These are phyloP conservation scores for Philopotamus ludificatus DNA, from an alignment of 1,140 invertebrate genomes.

Conservation along the genomic window DNA sequence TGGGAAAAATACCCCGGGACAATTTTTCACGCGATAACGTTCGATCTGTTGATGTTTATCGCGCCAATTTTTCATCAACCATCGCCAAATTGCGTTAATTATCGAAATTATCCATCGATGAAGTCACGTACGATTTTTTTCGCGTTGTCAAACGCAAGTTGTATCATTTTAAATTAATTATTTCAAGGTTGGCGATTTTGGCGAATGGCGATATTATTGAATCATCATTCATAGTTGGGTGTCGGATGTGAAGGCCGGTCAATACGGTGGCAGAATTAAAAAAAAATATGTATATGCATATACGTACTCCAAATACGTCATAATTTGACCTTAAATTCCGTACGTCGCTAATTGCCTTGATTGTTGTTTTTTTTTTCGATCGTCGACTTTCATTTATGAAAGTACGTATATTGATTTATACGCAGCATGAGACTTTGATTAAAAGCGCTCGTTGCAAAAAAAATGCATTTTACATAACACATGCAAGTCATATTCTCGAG, in stretches of 20 bases:
- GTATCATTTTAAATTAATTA: slow-evolving; percentile 18
- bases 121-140: slow-evolving; percentile 16
- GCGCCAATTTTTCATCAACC: neutral
- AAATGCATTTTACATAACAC: neutral
- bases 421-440: neutral
- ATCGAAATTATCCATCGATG: slow-evolving; percentile 5
- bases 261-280: neutral
- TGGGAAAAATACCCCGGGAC: neutral
- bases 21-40: neutral
- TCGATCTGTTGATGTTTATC: neutral
- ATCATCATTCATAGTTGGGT: slow-evolving; percentile 15
- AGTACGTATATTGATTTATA: too few species aligned
- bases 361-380: too few species aligned
- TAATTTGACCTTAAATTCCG: too few species aligned
- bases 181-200: slow-evolving; percentile 20
- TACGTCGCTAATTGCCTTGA: too few species aligned
- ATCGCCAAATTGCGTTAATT: slow-evolving; percentile 14
- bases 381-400: too few species aligned
- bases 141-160: neutral
- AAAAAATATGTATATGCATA: too few species aligned
- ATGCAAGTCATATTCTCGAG: neutral
- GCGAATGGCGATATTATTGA: slow-evolving; percentile 23
- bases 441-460: neutral
- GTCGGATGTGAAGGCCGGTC: slow-evolving; percentile 19
- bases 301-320: too few species aligned